Percentiles rank a stretch among this genome's conserved stretches.
These are phyloP conservation scores for Lysandra coridon DNA, from an alignment of 2,888 invertebrate genomes.

Conservation along the genomic window DNA sequence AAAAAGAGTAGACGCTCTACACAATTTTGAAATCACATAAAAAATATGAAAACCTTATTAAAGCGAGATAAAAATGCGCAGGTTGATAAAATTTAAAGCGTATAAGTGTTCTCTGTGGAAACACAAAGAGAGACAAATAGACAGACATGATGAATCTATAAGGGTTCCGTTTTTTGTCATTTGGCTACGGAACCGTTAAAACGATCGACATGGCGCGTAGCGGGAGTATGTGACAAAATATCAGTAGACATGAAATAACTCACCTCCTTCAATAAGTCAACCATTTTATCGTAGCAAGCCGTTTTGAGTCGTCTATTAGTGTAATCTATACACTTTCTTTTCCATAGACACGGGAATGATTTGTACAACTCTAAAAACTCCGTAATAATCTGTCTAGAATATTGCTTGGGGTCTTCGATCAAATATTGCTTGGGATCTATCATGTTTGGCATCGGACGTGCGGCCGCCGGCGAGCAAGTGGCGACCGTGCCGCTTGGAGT, in stretches of 20 bases:
- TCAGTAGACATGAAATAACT: background rate
- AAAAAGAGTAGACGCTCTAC: no score
- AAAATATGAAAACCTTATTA: no score
- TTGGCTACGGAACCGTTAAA: no score
- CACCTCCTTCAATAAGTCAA: constrained; percentile 14
- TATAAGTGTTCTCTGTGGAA: no score
- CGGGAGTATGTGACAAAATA: no score
- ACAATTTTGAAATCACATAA: no score
- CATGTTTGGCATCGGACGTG: background rate
- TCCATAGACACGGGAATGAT: constrained; percentile 26
- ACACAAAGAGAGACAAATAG: no score
- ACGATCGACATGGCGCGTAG: background rate
- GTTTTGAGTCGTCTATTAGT: constrained; percentile 5
- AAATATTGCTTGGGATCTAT: background rate
- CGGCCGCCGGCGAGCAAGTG: background rate
- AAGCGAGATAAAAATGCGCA: no score
- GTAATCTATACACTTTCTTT: constrained; percentile 23
- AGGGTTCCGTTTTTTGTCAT: no score
- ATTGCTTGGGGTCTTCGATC: background rate
- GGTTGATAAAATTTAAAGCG: no score
- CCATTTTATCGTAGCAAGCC: constrained; percentile 20
- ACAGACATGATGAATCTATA: no score
- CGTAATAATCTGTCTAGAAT: constrained; percentile 25
- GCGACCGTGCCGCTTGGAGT: background rate
- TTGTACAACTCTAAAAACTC: constrained; percentile 29